Base-by-base conservation (phyloP, 2,113 vertebrate species). In the Delphinus delphis region DNA sequence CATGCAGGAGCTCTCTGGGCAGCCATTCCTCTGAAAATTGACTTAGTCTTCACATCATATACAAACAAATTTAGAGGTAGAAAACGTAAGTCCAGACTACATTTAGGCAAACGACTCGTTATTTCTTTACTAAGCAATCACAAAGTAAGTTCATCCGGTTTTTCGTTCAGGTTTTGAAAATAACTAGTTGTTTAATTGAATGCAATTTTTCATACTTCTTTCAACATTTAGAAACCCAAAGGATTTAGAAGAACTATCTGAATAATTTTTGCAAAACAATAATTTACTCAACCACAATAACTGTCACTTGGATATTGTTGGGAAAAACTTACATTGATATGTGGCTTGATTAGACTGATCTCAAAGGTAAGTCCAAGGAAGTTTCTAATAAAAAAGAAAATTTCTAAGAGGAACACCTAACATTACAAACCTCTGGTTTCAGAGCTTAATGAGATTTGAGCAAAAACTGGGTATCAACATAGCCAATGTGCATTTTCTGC, bases 331-430 rank as follows among this genome's bases (percentile, higher is more conserved):
- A 5, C 63, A 76, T 38, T 77, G 20, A 63, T 41, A 65, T 47
- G 6, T 68, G 73, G 6, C 10, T 84, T 88, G 55, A 21, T 83
- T 94, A 83, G 88, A 68, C 58, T 92, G n/a, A 65, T 18, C 36
- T 58, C 80, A 93, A 96, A 96, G 50, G 65, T 92, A 93, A 86
- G 10, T 68, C 9, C n/a, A 92, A 62, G 41, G 31, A 94, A 83
- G 55, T 83, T 93, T 74, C 83, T 62, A 60, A 17, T 33, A 65
- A 82, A 93, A 87, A 26, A 62, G 76, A 5, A 65, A n/a, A 74
- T 83, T 68, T 89, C 62, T 93, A 63, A 55, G 31, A 67, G 28
- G 33, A 88, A 79, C 12, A 73, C 6, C 62, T 70, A 70, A 58
- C 26, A 90, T 26, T 26, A 90, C 13, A 93, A 74, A 73, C 28